These are phyloP conservation scores for Sclerurus mexicanus DNA, from an alignment of 2,113 vertebrate species.

Conservation along the genomic window DNA sequence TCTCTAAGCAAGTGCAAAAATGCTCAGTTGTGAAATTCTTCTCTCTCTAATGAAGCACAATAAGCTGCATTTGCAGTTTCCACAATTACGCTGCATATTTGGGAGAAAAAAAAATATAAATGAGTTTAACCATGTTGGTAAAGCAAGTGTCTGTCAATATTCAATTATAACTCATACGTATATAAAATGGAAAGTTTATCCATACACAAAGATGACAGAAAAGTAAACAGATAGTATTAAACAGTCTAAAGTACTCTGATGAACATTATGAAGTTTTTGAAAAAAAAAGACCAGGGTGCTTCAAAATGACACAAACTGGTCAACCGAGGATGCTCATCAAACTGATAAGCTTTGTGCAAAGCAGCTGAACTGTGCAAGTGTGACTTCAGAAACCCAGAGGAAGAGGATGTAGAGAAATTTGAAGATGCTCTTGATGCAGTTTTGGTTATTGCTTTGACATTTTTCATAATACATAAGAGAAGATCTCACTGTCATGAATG, in stretches of 20 bases:
- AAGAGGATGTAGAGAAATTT: background rate
- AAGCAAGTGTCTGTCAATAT: background rate
- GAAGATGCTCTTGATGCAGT: background rate
- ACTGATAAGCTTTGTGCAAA: background rate
- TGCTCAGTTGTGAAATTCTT: conserved; percentile 58
- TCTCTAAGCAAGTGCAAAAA: conserved; percentile 43
- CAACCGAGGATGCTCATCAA: background rate
- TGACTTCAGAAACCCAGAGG: background rate
- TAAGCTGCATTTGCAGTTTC: conserved; percentile 62
- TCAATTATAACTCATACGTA: background rate
- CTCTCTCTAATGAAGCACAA: conserved; percentile 30
- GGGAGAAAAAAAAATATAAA: background rate
- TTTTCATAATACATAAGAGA: background rate
- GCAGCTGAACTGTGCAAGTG: background rate
- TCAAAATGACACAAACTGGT: background rate
- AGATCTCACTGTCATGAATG: background rate
- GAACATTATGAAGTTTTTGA: background rate
- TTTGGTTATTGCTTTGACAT: background rate
- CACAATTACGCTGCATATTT: conserved; percentile 27
- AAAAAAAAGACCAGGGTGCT: background rate
- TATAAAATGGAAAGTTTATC: background rate
- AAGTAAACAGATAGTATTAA: background rate
- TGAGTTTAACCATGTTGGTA: conserved; percentile 16
- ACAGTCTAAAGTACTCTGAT: background rate
- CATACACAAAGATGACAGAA: background rate